These are phyloP conservation scores for Dromius quadrimaculatus DNA, from an alignment of 2,888 invertebrate species.

Conservation along the genomic window DNA sequence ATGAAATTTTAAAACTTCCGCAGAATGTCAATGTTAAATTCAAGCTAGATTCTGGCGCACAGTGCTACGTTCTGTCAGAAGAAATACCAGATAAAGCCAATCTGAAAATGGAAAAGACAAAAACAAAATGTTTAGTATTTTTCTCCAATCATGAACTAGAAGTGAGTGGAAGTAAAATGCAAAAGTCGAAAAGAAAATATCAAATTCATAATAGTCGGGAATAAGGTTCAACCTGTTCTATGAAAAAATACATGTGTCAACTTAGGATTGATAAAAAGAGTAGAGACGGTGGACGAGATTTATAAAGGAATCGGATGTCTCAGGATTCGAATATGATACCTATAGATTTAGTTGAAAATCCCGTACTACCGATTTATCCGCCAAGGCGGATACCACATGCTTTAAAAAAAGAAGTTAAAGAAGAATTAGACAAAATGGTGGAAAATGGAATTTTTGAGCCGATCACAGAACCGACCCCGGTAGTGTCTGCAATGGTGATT, in stretches of 20 bases:
- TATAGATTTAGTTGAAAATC: constrained; percentile 27
- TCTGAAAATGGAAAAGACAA: neutral
- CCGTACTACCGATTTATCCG: constrained; percentile 43
- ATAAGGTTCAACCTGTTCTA: neutral
- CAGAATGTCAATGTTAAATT: neutral
- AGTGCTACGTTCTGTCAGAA: neutral
- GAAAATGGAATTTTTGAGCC: constrained; percentile 5
- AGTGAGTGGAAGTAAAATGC: neutral
- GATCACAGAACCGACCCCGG: constrained; percentile 19
- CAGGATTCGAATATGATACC: constrained; percentile 22
- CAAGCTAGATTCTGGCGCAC: neutral
- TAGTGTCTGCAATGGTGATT: constrained; percentile 38
- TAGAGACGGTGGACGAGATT: neutral
- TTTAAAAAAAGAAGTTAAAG: constrained; percentile 58
- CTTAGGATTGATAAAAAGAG: neutral
- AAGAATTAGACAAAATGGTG: constrained; percentile 38
- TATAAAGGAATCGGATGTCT: constrained; percentile 57
- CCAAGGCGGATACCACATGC: constrained; percentile 54
- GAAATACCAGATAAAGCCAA: neutral
- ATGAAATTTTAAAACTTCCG: neutral
- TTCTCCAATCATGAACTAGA: neutral
- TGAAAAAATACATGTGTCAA: constrained; percentile 17
- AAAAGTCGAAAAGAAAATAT: neutral
- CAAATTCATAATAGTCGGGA: neutral
- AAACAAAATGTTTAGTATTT: neutral